Percentiles rank a stretch among this genome's conserved stretches.
Conservation (phyloP, 2,113 vertebrate genomes). For the Conger conger region DNA sequence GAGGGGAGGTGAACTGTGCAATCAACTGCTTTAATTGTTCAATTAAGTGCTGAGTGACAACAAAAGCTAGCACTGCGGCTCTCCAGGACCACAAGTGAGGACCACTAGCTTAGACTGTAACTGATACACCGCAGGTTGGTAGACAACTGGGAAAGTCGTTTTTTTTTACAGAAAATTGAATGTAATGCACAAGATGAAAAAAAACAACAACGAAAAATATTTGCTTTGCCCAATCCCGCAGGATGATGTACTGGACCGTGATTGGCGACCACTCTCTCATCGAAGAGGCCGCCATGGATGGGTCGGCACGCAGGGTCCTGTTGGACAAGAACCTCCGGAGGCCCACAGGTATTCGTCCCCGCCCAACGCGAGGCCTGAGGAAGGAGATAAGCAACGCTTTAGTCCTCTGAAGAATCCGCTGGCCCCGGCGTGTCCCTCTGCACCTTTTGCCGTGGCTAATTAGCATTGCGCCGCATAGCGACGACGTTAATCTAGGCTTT, state of each 20-base stretch:
- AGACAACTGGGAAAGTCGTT: background rate
- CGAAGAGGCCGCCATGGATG: conserved; percentile 85
- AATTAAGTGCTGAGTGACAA: no score
- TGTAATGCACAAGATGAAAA: background rate
- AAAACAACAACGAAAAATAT: background rate
- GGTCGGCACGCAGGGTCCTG: conserved; percentile 77
- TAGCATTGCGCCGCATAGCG: background rate
- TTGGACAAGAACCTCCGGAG: conserved; percentile 82
- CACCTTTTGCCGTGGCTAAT: background rate
- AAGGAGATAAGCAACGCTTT: background rate
- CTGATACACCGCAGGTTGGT: no score
- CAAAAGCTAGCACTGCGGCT: no score
- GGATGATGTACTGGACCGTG: conserved; percentile 91
- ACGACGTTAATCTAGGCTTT: background rate
- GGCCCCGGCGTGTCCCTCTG: background rate
- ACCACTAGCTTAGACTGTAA: no score
- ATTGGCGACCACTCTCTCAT: conserved; percentile 83
- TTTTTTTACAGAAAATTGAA: background rate
- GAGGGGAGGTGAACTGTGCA: no score
- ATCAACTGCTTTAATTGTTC: no score
- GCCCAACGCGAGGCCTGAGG: background rate
- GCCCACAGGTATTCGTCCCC: conserved; percentile 73
- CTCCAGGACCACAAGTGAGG: no score
- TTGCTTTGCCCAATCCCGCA: conserved; percentile 37
- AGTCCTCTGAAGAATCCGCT: background rate